These are phyloP conservation scores for Meriones psammophilus DNA, from an alignment of 2,797 vertebrate species.

Conservation along the genomic window DNA sequence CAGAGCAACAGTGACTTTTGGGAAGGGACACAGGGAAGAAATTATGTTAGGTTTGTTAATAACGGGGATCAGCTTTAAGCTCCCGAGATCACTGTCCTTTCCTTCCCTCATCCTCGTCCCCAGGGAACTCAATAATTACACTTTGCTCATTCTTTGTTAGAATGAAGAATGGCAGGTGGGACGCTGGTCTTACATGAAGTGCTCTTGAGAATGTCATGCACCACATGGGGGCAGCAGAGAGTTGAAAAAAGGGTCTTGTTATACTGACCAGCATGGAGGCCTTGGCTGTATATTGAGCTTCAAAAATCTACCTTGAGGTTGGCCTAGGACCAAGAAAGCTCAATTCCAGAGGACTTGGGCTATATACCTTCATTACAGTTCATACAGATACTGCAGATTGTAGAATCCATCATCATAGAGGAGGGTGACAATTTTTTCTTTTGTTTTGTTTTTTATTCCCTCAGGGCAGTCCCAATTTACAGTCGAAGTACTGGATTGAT, in stretches of 20 bases:
- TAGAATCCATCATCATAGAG: not conserved
- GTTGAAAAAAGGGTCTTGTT: not conserved
- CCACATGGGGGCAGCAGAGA: constrained; percentile 54
- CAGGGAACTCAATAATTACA: not conserved
- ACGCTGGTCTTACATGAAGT: not conserved
- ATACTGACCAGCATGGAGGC: not conserved
- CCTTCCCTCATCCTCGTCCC: not conserved
- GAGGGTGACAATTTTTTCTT: not conserved
- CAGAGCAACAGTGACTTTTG: not conserved
- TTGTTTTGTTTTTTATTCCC: not conserved
- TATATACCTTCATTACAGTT: not conserved
- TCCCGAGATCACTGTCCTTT: not conserved
- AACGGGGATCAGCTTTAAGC: not conserved
- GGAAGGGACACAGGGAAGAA: not conserved
- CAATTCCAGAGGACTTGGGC: not conserved
- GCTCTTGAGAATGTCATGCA: not conserved
- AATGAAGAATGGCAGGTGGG: not conserved
- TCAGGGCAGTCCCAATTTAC: not conserved
- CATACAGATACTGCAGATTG: not conserved
- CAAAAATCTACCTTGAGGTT: not conserved
- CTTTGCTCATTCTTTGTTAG: not conserved
- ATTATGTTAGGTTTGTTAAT: not conserved
- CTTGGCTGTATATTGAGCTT: not conserved
- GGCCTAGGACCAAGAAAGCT: not conserved
- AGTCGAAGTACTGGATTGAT: not conserved